Conservation (phyloP, 2,797 vertebrate genomes). For the Cygnus olor region DNA sequence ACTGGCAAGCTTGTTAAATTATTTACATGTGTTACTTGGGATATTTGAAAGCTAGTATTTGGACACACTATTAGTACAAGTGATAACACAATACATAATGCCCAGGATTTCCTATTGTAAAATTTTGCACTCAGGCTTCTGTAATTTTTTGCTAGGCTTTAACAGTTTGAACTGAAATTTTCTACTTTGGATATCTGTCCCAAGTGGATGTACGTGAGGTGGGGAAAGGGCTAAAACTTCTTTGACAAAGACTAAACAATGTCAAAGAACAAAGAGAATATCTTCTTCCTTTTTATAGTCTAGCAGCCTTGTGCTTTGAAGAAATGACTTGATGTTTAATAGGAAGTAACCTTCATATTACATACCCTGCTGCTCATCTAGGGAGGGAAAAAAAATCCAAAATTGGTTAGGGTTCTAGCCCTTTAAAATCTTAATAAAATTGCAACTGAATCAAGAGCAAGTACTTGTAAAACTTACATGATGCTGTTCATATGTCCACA, state of each 20-base stretch:
- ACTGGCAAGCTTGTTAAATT: slow-evolving; percentile 45
- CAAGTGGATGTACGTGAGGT: rapidly evolving
- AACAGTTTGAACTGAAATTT: neutral
- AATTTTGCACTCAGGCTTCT: neutral
- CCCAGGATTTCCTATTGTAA: neutral
- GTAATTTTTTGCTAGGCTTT: neutral
- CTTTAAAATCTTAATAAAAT: neutral
- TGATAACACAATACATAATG: slow-evolving; percentile 2
- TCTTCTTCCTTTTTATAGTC: neutral
- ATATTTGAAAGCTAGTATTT: slow-evolving; percentile 36
- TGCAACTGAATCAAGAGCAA: neutral
- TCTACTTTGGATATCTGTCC: neutral
- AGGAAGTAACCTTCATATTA: neutral
- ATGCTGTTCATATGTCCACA: neutral
- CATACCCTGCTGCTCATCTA: neutral
- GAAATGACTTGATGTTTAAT: neutral
- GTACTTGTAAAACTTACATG: neutral
- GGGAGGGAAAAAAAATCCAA: neutral
- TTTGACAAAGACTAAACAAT: neutral
- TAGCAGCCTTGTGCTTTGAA: neutral
- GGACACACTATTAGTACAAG: neutral
- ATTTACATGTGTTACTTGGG: slow-evolving; percentile 62
- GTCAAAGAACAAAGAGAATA: neutral
- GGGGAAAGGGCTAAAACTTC: neutral
- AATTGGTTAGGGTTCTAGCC: neutral